These are phyloP conservation scores for Odocoileus hemionus DNA, from an alignment of 2,113 vertebrate genomes.

Conservation along the genomic window DNA sequence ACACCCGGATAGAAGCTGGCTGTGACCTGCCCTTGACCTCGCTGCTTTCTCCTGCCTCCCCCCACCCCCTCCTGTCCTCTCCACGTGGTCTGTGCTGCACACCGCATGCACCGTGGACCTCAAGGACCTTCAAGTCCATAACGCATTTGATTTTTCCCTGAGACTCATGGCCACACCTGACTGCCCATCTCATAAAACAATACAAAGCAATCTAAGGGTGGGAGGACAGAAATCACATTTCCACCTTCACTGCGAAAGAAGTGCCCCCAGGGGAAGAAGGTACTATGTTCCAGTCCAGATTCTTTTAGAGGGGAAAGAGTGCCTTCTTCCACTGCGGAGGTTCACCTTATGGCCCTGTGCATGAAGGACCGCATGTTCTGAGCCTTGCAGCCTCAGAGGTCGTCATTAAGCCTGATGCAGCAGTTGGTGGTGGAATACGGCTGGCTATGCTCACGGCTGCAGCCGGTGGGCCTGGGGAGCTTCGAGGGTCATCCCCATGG, in stretches of 20 bases:
- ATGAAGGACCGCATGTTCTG: accelerated
- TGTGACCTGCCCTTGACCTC: neutral
- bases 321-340: neutral
- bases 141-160: neutral
- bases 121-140: neutral
- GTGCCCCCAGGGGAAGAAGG: neutral
- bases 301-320: neutral
- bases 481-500: neutral
- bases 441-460: accelerated
- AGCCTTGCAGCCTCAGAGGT: neutral
- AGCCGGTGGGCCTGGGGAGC: neutral
- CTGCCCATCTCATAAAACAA: neutral
- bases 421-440: accelerated
- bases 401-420: too few relatives aligned
- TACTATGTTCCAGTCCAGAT: neutral
- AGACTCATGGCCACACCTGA: neutral
- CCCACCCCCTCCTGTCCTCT: neutral
- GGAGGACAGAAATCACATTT: neutral
- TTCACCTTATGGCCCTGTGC: neutral
- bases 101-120: neutral
- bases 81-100: accelerated
- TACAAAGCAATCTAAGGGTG: neutral
- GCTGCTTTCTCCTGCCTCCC: neutral
- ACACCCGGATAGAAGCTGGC: neutral
- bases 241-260: neutral